phyloP scores from a whole-genome alignment of 2,113 vertebrate genomes.

The Pseudopodoces humilis region DNA sequence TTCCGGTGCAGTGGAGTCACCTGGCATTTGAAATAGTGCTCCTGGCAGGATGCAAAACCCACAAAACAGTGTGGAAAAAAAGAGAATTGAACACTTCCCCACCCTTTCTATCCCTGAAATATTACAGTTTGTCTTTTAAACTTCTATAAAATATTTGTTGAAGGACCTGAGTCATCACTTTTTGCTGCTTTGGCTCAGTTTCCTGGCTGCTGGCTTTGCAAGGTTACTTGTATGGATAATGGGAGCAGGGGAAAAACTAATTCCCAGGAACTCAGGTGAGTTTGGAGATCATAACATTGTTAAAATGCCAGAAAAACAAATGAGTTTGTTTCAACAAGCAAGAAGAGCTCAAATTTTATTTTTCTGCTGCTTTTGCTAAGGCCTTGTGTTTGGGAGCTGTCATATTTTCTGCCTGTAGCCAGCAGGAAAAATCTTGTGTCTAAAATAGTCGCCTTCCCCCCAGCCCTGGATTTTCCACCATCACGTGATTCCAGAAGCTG shows the following conservation, averaged over 20 bases:
- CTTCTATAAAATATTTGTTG: neutral
- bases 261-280: neutral
- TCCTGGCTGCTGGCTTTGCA: neutral
- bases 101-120: neutral
- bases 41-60: neutral
- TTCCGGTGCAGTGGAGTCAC: neutral
- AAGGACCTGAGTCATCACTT: constrained; percentile 9
- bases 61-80: neutral
- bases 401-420: constrained; percentile 1
- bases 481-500: neutral
- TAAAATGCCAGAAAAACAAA: neutral
- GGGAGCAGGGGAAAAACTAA: neutral
- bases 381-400: neutral
- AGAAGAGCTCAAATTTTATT: neutral
- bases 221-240: neutral
- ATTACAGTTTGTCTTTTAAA: neutral
- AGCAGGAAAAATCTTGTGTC: neutral
- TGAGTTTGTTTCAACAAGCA: neutral
- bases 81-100: neutral
- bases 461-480: neutral
- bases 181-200: neutral
- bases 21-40: neutral
- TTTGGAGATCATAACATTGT: neutral
- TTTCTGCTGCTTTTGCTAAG: neutral
- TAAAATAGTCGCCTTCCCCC: neutral